Percentiles rank a stretch among this genome's conserved stretches.
phyloP scores from a whole-genome alignment of 1,140 invertebrate species.

The Heliconius hermathena region DNA sequence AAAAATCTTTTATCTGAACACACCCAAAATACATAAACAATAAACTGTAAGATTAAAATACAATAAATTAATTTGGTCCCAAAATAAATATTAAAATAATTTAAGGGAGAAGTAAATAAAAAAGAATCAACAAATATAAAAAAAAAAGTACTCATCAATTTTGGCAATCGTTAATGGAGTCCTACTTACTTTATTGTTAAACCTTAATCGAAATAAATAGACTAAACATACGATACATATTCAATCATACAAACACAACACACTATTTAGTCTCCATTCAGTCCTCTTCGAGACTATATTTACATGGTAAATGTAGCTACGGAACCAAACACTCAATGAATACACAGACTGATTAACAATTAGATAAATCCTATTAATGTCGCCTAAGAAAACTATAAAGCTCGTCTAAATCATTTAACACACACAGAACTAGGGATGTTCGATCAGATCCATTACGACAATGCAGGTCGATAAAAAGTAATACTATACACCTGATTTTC shows the following conservation, averaged over 20 bases:
- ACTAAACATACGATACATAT: conserved; percentile 65
- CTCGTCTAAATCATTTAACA: conserved; percentile 59
- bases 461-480: no score
- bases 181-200: conserved; percentile 71
- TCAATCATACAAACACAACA: conserved; percentile 64
- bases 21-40: conserved; percentile 77
- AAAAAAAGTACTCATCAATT: conserved; percentile 73
- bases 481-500: no score
- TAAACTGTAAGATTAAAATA: conserved; percentile 59
- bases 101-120: conserved; percentile 70
- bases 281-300: conserved; percentile 64
- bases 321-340: conserved; percentile 63
- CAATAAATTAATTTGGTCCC: conserved; percentile 82
- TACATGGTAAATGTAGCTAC: conserved; percentile 61
- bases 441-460: no score
- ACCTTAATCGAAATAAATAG: conserved; percentile 76
- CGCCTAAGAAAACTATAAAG: conserved; percentile 58
- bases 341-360: conserved; percentile 65
- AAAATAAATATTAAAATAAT: conserved; percentile 80
- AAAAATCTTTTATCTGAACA: conserved; percentile 75
- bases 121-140: conserved; percentile 74
- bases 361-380: conserved; percentile 62
- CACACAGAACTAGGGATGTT: conserved; percentile 49
- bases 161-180: conserved; percentile 78
- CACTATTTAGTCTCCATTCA: conserved; percentile 52